Conservation (phyloP, 2,888 invertebrate genomes). For the Apocheima hispidaria region DNA sequence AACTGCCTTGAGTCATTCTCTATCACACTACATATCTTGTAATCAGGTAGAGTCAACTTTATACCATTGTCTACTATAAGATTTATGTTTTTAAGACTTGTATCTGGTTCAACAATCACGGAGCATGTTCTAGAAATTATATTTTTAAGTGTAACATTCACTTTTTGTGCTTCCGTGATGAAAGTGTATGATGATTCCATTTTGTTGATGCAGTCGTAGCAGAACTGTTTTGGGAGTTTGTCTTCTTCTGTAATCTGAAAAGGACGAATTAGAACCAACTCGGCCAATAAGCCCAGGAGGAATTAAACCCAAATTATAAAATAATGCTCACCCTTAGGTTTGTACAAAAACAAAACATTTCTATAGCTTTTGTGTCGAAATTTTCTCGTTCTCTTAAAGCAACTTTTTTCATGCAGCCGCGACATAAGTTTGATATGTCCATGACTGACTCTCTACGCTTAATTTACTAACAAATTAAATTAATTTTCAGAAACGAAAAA, state of each 20-base stretch:
- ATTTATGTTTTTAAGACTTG: conserved; percentile 26
- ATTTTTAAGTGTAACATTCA: conserved; percentile 68
- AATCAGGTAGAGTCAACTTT: conserved; percentile 64
- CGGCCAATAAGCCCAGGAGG: not conserved
- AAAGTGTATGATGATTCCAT: conserved; percentile 81
- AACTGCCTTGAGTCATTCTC: conserved; percentile 47
- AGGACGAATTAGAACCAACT: not conserved
- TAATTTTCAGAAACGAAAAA: not conserved
- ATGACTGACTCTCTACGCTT: conserved; percentile 46
- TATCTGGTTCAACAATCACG: conserved; percentile 66
- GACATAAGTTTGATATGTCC: conserved; percentile 68
- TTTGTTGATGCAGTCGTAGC: conserved; percentile 78
- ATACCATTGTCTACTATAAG: conserved; percentile 46
- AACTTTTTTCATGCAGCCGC: conserved; percentile 79
- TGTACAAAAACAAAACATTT: conserved; percentile 77
- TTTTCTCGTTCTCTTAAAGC: conserved; percentile 69
- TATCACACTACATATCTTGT: conserved; percentile 62
- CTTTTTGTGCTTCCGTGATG: conserved; percentile 74
- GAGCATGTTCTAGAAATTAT: conserved; percentile 63
- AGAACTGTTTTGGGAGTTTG: conserved; percentile 80
- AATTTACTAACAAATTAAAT: not conserved
- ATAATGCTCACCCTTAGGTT: conserved; percentile 59
- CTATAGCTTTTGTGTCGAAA: conserved; percentile 59
- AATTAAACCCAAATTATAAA: conserved; percentile 1
- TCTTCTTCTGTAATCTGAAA: conserved; percentile 72